Base-by-base conservation (phyloP, 2,113 vertebrate genomes). In the Forbesichthys agassizii region DNA sequence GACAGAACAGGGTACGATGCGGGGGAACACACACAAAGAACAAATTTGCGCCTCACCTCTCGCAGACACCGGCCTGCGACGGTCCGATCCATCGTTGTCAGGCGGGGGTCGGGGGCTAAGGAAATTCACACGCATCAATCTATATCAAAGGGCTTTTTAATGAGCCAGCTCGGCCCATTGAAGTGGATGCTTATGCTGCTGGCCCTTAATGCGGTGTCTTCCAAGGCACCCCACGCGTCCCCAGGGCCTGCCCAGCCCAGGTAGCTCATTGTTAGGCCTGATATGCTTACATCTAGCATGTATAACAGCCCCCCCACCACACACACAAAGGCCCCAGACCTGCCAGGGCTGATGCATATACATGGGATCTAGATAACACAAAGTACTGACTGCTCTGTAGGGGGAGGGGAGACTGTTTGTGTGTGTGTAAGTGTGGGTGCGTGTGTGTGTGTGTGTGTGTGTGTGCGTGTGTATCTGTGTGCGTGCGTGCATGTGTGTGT, bases 91-190 rank as follows among this genome's bases (percentile, higher is more conserved):
- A 54, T 14, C 13, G 13, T 14, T 54, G 52, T 16, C n/a, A n/a
- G 52, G 16, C 20, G 3, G 10, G 14, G 16, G 16, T 3, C 55
- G 3, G 49, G 16, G 5, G 16, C 20, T 61, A 61, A 48, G 42
- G 60, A 61, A 11, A 59, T n/a, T 36, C 61, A 73, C 77, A 71
- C 77, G 61, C 69, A 85, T 85, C 74, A 68, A 71, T 75, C 83
- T 75, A 61, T 64, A 80, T 85, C 66, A 69, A 57, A 69, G 70
- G 47, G 51, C 10, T 75, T 79, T 74, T 78, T 75, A 84, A 80
- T 84, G 77, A 80, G 60, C 69, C 68, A 18, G 49, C 66, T 27
- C 46, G 57, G 71, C 47, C 65, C 65, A 61, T 60, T 66, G 77
- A 71, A 73, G 79, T 59, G 54, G 77, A 75, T 55, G 61, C 47